Evolutionary conservation across 2,113 vertebrate species (phyloP), one percentile per base, ranked within the genome.

Genomic region (Ibidorhyncha struthersii): DNA sequence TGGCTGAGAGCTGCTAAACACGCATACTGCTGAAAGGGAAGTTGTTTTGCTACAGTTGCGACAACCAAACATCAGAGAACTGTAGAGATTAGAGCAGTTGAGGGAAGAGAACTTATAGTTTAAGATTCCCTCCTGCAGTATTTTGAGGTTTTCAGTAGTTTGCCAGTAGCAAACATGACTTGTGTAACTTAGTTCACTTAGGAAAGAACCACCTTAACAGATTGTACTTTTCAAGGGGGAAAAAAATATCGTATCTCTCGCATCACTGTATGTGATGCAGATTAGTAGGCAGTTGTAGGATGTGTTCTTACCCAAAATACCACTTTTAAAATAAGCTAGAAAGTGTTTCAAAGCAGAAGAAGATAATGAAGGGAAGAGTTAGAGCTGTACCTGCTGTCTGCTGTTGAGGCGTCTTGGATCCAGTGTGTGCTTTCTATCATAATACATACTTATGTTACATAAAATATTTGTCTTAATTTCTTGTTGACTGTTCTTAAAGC

Each of bases 401-500:
- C 8, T 81, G 25, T 61, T 65, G 32, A 67, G 15, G 15, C 1
- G 1, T 73, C 41, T 56, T 61, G 23, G 30, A 52, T 93, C 36
- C 13, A 65, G 26, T 1, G 0, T 38, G 59, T 81, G 17, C 58
- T 52, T 82, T 81, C 49, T 19, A 2, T 50, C 41, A 22, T 23
- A 52, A 45, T 50, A 20, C 20, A 1, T 41, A 4, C 14, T 81
- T 63, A 17, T 0, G 2, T 82, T n/a, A 10, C 14, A 16, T 67
- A 43, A 47, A 90, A 59, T 59, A 18, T 38, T 83, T 84, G 47
- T 72, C 6, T 41, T 58, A 2, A 62, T 94, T 91, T 84, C 47
- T 84, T 91, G 6, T 53, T 73, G 45, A 10, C 62, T 89, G 2
- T 97, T 97, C 62, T 93, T 86, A 76, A 98, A 99, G 99, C 98